Evolutionary conservation across 2,888 invertebrate species (phyloP).

Genomic region (Lasioglossum figueresi): DNA sequence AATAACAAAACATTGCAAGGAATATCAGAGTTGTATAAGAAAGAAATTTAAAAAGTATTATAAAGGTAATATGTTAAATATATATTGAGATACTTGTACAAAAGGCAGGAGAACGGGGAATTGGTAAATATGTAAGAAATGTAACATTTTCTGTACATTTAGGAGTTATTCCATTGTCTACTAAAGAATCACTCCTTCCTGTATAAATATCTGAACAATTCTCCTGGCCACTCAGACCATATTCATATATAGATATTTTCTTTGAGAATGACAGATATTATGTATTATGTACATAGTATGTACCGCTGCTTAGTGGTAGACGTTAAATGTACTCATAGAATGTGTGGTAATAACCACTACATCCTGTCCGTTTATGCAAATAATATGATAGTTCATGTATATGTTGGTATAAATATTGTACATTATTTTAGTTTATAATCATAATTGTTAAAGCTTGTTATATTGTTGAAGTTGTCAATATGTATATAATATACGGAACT

Average conservation of each 20-base stretch:
- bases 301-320: conserved; percentile 13
- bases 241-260: conserved; percentile 28
- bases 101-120: conserved; percentile 27
- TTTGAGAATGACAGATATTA: conserved; percentile 11
- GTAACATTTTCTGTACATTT: conserved; percentile 49
- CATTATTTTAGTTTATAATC: conserved; percentile 57
- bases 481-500: conserved; percentile 60
- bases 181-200: conserved; percentile 22
- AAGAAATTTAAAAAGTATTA: conserved; percentile 26
- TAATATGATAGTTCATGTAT: conserved; percentile 39
- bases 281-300: conserved; percentile 39
- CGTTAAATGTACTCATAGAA: conserved; percentile 24
- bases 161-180: conserved; percentile 29
- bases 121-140: conserved; percentile 51
- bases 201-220: conserved; percentile 44
- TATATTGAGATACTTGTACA: conserved; percentile 49
- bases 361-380: conserved; percentile 39
- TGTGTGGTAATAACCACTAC: conserved; percentile 3
- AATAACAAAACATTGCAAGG: conserved; percentile 26
- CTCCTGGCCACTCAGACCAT: conserved; percentile 28
- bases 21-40: conserved; percentile 29
- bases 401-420: conserved; percentile 58
- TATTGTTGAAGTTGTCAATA: conserved; percentile 61
- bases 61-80: conserved; percentile 34
- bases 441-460: conserved; percentile 56